Evolutionary conservation across 2,888 invertebrate species (phyloP), one percentile per base, ranked within the genome.

Genomic region (Smittia aterrima): DNA sequence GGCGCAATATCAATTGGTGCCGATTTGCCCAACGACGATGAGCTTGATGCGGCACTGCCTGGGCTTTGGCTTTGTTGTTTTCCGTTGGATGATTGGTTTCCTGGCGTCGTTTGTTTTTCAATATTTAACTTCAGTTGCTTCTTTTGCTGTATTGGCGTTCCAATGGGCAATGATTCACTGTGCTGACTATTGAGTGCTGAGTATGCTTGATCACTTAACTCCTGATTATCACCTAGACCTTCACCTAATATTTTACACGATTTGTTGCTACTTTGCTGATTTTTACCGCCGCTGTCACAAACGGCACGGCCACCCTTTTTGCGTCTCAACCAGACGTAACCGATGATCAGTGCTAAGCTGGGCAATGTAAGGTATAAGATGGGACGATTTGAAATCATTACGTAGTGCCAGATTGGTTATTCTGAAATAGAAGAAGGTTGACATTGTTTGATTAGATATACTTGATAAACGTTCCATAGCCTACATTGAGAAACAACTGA

Each of bases 371-470:
- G 89, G 86, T 89, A 88, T 82, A 92, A 86, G 80, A 92, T 83
- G 83, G 91, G 92, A 82, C 89, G 88, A 85, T 88, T 87, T 82
- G 90, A 88, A 85, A 90, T 89, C 92, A 92, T 92, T 86, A 85
- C 86, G 84, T 82, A 81, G 83, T 87, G 89, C 90, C 90, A 90
- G 90, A 87, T 86, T 89, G 87, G 86, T 82, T 58, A 58, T 58
- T 58, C 58, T 58, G 22, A 83, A 47, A 47, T n/a, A 54, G 3
- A 71, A 54, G 41, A 54, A 41, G 16, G 20, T 54, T 16, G 2
- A 27, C 16, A 58, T 18, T 58, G 22, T 22, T 58, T 18, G 22
- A 58, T 58, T 18, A 47, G 47, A 47, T 9, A 9, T 32, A 47
- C 38, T 13, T 47, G 16, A 47, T 13, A n/a, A 47, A 11, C 11